Evolutionary conservation across 1,140 invertebrate species (phyloP).

Genomic region (Drosophila bifasciata): DNA sequence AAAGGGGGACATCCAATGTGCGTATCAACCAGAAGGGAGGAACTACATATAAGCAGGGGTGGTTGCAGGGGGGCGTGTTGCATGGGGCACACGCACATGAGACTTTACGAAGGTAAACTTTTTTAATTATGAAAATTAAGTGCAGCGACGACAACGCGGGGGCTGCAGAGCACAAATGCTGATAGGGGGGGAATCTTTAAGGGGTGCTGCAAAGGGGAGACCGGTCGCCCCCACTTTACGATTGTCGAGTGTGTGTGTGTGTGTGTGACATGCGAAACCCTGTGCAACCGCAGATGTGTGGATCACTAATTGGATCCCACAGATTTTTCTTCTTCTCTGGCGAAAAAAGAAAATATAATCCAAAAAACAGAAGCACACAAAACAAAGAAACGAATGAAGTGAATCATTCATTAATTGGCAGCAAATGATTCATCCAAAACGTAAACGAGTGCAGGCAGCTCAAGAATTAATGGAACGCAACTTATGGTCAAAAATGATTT

Average conservation of each 20-base stretch:
- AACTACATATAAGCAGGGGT: background rate
- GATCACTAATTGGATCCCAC: too few relatives aligned
- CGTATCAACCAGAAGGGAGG: constrained; percentile 39
- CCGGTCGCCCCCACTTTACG: too few relatives aligned
- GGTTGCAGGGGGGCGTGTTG: constrained; percentile 4
- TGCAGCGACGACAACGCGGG: constrained; percentile 54
- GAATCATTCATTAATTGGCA: too few relatives aligned
- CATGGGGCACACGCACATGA: constrained; percentile 35
- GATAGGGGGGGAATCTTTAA: too few relatives aligned
- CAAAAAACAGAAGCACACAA: too few relatives aligned
- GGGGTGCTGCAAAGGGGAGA: too few relatives aligned
- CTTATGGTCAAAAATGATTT: too few relatives aligned
- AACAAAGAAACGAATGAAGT: constrained; percentile 2
- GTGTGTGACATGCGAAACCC: background rate
- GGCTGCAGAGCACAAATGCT: constrained; percentile 21
- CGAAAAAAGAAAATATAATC: constrained; percentile 9
- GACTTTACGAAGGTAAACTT: constrained; percentile 74
- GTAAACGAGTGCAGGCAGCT: too few relatives aligned
- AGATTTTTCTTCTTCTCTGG: background rate
- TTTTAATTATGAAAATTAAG: constrained; percentile 82
- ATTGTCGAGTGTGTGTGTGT: constrained; percentile 7
- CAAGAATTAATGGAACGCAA: too few relatives aligned
- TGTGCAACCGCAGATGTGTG: too few relatives aligned
- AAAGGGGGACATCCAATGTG: constrained; percentile 45
- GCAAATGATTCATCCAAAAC: too few relatives aligned